Evolutionary conservation across 1,140 invertebrate genomes (phyloP).

Genomic region (Tetramorium simillimum): DNA sequence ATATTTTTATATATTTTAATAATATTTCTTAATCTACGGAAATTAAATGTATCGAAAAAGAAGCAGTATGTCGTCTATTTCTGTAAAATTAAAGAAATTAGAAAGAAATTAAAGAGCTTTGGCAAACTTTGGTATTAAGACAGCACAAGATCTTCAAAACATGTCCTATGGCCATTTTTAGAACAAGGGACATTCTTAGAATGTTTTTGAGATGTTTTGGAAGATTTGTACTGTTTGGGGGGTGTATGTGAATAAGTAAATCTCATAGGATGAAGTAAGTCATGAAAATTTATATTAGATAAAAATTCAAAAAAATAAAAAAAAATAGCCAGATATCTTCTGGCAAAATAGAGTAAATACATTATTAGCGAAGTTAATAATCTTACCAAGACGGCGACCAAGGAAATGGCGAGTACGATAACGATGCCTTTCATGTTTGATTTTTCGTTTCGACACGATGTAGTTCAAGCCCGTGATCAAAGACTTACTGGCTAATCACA

Average conservation of each 20-base stretch:
- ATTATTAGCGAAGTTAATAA: neutral
- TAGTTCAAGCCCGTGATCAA: neutral
- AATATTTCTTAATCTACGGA: neutral
- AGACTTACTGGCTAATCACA: conserved; percentile 37
- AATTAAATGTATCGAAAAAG: neutral
- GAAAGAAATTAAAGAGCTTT: neutral
- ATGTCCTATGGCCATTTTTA: too few relatives aligned
- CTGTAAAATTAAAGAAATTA: neutral
- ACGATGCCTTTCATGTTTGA: conserved; percentile 68
- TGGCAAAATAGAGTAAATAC: neutral
- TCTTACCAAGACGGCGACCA: conserved; percentile 71
- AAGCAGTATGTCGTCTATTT: neutral
- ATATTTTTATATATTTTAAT: neutral
- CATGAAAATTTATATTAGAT: neutral
- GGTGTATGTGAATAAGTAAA: neutral
- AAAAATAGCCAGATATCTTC: neutral
- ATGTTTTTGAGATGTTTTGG: too few relatives aligned
- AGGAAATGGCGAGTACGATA: conserved; percentile 68
- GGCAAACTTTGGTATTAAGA: neutral
- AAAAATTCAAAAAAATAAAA: neutral
- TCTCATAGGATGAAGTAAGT: neutral
- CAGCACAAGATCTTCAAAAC: too few relatives aligned
- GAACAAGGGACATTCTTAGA: too few relatives aligned
- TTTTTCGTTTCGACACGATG: neutral
- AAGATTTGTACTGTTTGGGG: too few relatives aligned